Conservation (phyloP, 2,113 vertebrate species). For the Phaetusa simplex region DNA sequence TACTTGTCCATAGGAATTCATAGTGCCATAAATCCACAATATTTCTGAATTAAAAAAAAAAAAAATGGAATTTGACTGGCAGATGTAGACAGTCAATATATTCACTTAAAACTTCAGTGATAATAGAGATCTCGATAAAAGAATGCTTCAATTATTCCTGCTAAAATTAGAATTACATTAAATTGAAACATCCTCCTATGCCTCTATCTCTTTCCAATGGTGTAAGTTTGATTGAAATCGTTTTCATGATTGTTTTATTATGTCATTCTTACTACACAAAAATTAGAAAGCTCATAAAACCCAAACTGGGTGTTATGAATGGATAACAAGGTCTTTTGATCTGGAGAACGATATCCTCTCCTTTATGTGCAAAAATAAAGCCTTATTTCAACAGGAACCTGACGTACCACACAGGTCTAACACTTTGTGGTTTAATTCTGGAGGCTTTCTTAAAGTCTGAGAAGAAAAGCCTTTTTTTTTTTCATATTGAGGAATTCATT, state of each 20-base stretch:
- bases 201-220: background rate
- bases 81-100: background rate
- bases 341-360: background rate
- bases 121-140: background rate
- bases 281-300: background rate
- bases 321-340: conserved; percentile 33
- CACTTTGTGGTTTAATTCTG: conserved; percentile 50
- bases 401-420: conserved; percentile 21
- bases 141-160: background rate
- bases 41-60: background rate
- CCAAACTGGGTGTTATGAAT: background rate
- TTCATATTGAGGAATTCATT: background rate
- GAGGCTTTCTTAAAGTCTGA: background rate
- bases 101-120: background rate
- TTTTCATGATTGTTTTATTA: background rate
- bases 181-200: background rate
- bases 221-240: background rate
- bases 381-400: conserved; percentile 46
- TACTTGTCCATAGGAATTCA: background rate
- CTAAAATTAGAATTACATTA: conserved; percentile 4
- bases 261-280: background rate
- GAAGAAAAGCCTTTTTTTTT: background rate
- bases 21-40: background rate
- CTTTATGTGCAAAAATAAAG: conserved; percentile 59
- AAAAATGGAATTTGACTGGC: background rate